Percentiles rank a stretch among this genome's conserved stretches.
Conservation (phyloP, 2,113 vertebrate genomes). For the Notarius lentiginosus region DNA sequence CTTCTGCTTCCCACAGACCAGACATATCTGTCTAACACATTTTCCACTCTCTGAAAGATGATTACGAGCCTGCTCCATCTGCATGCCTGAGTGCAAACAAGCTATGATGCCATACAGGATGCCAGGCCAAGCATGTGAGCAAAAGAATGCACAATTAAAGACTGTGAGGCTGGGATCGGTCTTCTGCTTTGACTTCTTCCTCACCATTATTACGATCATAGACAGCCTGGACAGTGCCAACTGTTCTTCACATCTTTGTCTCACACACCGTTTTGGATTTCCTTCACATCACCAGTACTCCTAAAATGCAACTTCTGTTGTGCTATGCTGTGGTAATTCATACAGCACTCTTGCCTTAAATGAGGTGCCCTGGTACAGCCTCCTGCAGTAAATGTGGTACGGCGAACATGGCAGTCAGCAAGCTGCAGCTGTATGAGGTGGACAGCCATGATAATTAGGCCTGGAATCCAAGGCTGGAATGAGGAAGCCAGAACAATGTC, state of each 20-base stretch:
- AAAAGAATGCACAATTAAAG: not conserved
- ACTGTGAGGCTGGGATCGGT: not conserved
- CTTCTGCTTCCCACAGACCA: conserved; percentile 36
- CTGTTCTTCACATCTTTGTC: not conserved
- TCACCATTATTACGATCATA: not conserved
- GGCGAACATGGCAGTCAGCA: not conserved
- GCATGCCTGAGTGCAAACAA: not conserved
- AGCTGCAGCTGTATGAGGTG: not conserved
- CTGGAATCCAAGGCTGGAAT: not conserved
- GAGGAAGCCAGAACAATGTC: not conserved
- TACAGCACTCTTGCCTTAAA: conserved; percentile 20
- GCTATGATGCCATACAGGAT: not conserved
- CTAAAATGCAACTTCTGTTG: not conserved
- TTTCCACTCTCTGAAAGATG: conserved; percentile 21
- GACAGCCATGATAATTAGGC: not conserved
- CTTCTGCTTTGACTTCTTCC: not conserved
- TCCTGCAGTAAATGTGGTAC: not conserved
- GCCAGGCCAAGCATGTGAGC: not conserved
- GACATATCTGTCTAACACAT: conserved; percentile 4
- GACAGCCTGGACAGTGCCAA: conserved; percentile 12
- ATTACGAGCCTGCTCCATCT: conserved; percentile 20
- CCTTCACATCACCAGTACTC: not conserved
- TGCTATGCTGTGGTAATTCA: not conserved
- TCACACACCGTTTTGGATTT: not conserved
- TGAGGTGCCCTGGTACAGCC: conserved; percentile 19